These are phyloP conservation scores for Campopleginae sp. DNA, from an alignment of 2,888 invertebrate genomes.

Conservation along the genomic window DNA sequence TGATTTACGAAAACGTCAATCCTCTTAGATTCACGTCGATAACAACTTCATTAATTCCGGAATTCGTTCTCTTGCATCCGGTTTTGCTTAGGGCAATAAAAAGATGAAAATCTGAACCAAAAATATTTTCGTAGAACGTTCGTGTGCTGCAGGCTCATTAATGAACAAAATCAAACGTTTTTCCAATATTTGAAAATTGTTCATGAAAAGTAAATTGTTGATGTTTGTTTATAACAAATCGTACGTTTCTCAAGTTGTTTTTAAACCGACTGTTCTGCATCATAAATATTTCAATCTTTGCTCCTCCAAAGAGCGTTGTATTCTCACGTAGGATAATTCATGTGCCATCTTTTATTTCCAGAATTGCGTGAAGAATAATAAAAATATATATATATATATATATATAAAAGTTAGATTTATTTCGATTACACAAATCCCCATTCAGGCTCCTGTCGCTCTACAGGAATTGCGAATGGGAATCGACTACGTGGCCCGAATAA, in stretches of 20 bases:
- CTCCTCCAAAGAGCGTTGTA: not conserved
- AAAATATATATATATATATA: not conserved
- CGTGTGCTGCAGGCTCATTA: too few relatives aligned
- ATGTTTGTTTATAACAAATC: too few relatives aligned
- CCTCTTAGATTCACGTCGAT: too few relatives aligned
- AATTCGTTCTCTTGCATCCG: too few relatives aligned
- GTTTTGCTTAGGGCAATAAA: too few relatives aligned
- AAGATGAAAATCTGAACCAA: too few relatives aligned
- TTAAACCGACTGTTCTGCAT: not conserved
- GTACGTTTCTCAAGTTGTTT: not conserved
- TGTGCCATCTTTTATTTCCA: conserved; percentile 6
- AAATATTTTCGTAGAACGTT: too few relatives aligned
- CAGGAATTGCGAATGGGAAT: conserved; percentile 74
- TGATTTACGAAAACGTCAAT: too few relatives aligned
- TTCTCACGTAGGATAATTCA: conserved; percentile 21
- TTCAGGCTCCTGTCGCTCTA: conserved; percentile 49
- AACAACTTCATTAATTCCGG: too few relatives aligned
- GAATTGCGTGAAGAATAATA: conserved; percentile 13
- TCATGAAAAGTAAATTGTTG: too few relatives aligned
- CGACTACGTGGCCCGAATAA: conserved; percentile 74
- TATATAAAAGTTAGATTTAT: conserved; percentile 16
- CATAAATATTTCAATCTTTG: not conserved
- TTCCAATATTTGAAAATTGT: too few relatives aligned
- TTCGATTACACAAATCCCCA: conserved; percentile 14
- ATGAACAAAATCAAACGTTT: too few relatives aligned